phyloP scores from a whole-genome alignment of 2,888 invertebrate species.

The Nephrotoma guestfalica region DNA sequence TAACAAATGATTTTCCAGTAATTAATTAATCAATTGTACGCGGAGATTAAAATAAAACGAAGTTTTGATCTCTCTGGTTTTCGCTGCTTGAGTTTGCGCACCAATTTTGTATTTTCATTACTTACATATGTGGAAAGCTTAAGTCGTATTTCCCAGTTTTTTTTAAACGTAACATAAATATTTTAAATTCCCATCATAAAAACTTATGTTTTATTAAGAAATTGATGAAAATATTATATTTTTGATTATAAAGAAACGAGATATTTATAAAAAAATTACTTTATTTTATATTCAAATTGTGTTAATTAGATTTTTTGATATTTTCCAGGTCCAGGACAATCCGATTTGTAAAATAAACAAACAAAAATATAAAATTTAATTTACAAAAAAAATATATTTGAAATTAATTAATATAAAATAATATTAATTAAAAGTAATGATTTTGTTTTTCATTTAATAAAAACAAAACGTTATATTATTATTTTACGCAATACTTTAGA shows the following conservation, averaged over 20 bases:
- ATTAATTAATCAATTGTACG: not conserved
- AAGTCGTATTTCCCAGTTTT: not conserved
- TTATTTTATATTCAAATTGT: slow-evolving; percentile 1
- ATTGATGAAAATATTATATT: slow-evolving; percentile 10
- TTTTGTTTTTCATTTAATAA: not conserved
- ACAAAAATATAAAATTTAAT: not conserved
- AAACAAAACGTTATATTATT: not conserved
- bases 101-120: not conserved
- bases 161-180: slow-evolving; percentile 4
- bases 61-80: not conserved
- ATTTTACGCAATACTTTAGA: not conserved
- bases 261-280: not conserved
- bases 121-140: not conserved
- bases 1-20: not conserved
- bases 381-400: not conserved
- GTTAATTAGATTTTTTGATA: slow-evolving; percentile 15
- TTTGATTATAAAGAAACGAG: slow-evolving; percentile 11
- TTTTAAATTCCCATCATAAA: not conserved
- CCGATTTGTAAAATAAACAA: slow-evolving; percentile 37
- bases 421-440: not conserved
- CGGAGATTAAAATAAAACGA: not conserved
- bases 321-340: slow-evolving; percentile 44
- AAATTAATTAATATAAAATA: not conserved
- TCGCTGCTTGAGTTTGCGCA: not conserved
- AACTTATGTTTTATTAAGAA: not conserved